Evolutionary conservation across 2,113 vertebrate species (phyloP), one percentile per base, ranked within the genome.

Genomic region (Amphilophus citrinellus): DNA sequence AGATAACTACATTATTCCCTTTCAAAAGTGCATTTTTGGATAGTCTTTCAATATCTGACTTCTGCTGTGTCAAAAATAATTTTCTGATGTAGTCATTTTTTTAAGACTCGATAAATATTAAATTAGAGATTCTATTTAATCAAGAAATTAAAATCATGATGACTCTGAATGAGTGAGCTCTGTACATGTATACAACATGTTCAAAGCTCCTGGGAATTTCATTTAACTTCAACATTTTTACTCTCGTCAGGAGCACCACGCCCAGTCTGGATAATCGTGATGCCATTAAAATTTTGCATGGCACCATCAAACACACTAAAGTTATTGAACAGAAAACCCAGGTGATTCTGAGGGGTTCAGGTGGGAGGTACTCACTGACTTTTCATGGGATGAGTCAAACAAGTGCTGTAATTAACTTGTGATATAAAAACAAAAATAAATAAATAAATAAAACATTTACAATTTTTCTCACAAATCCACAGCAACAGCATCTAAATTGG

Each of bases 371-470:
- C 32, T 5, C 27, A 56, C 13, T 73, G 47, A 73, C 47, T 56
- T 73, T 73, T 56, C 32, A 56, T 18, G 13, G 18, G 44, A 73
- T 56, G 20, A 73, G 6, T 27, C 66, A 56, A 73, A 73, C 3
- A 5, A 82, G 65, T 79, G 37, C 37, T 79, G 61, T 61, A 79
- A 89, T 87, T 89, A 82, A 56, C 58, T 60, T 24, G 62, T 71
- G 18, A 83, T 66, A 57, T 68, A 77, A 86, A 35, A 73, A 27
- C 27, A 65, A 66, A 13, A 61, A 44, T 79, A 13, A 24, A 24
- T 24, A 61, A 44, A 37, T 9, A 35, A 35, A 35, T 35, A 35
- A 35, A 35, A 35, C 32, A 35, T 7, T 35, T 35, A 39, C 37
- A 10, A 39, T 39, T 39, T 53, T 18, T 56, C 73, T 73, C 24